Evolutionary conservation across 92 coral and sea anemone species (phyloP).

Genomic region (Isaurus tuberculatus): DNA sequence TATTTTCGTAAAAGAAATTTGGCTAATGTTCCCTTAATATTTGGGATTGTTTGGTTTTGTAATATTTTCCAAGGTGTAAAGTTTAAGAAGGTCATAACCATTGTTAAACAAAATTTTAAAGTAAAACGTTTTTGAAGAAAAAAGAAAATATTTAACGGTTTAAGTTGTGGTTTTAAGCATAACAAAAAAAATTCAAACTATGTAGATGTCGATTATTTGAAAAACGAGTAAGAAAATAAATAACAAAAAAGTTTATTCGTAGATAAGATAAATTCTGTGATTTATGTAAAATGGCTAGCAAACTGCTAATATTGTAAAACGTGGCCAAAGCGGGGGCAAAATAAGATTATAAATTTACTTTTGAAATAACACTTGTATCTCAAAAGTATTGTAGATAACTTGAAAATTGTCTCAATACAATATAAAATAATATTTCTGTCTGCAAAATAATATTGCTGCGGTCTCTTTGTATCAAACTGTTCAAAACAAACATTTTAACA

Average conservation of each 20-base stretch:
- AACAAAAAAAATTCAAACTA: not conserved
- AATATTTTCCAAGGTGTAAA: conserved; percentile 35
- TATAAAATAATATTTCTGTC: not conserved
- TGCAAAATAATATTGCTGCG: not conserved
- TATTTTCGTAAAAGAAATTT: conserved; percentile 2
- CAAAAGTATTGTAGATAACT: not conserved
- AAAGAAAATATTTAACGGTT: not conserved
- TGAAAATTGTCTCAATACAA: not conserved
- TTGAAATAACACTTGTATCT: not conserved
- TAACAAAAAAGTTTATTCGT: too few relatives aligned
- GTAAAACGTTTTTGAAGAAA: too few relatives aligned
- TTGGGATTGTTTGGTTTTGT: conserved; percentile 27
- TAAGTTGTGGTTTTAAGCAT: not conserved
- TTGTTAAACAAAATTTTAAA: not conserved
- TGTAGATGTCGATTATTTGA: too few relatives aligned
- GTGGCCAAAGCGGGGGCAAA: not conserved
- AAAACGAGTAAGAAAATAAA: too few relatives aligned
- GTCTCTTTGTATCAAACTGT: not conserved
- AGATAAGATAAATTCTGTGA: too few relatives aligned
- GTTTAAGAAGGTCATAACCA: not conserved
- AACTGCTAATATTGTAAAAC: not conserved
- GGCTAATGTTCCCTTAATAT: not conserved
- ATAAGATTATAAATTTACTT: not conserved
- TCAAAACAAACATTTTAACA: not conserved
- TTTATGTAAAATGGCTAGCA: not conserved